Base-by-base conservation (phyloP, 2,797 vertebrate genomes). In the Lepilemur ruficaudatus region DNA sequence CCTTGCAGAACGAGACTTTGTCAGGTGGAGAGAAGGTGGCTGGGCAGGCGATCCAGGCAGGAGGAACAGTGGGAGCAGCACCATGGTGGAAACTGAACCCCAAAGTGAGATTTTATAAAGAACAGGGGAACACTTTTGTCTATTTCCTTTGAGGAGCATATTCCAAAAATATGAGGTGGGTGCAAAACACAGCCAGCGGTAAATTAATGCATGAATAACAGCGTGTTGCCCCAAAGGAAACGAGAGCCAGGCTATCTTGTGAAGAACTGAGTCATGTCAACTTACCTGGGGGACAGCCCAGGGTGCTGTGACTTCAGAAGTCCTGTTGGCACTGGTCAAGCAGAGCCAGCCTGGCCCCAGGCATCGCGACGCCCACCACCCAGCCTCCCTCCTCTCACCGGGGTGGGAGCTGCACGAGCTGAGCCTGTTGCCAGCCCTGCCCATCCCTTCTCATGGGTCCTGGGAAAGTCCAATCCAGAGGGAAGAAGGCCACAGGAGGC, bases 31-130 rank as follows among this genome's bases (percentile, higher is more conserved):
- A 10, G 61, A 5, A 28, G 41, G 28, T 0, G 6, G 52, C 13
- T 4, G 1, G 35, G 18, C 35, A 11, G 59, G 7, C 1, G 14
- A 7, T 25, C 32, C 14, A 75, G 57, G 78, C 52, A 50, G 76
- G 25, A 59, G 76, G 32, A 75, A 2, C 2, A 4, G 28, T 0
- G 0, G 6, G 12, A 2, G 25, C 41, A 20, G 30, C 1, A 0
- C 13, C 0, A 3, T 1, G 15, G n/a, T 3, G 22, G 38, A 18
- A 30, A 38, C 14, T 15, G 50, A 59, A 57, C 11, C 14, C 59
- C 17, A 10, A n/a, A 13, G 70, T 13, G 67, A 48, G 32, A 4
- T 22, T 75, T 48, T 2, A 1, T 1, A 30, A 4, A 4, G 22
- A 79, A 89, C 2, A 41, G 23, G 57, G 25, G 43, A 43, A 65